These are phyloP conservation scores for Anoura caudifer DNA, from an alignment of 2,113 vertebrate species.

Conservation along the genomic window DNA sequence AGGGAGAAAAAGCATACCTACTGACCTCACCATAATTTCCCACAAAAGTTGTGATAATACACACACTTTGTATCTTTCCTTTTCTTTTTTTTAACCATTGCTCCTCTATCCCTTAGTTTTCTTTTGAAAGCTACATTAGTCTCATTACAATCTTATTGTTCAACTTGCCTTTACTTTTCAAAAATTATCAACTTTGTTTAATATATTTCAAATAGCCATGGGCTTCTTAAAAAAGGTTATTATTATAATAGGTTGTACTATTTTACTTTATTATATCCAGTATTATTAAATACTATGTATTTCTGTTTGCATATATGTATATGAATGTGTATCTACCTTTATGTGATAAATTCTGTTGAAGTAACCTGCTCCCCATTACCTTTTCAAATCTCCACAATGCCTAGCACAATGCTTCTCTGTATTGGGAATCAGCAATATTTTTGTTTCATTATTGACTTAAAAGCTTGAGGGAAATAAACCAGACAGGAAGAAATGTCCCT, in stretches of 20 bases:
- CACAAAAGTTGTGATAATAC: neutral
- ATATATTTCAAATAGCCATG: neutral
- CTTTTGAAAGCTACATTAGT: neutral
- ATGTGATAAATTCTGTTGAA: neutral
- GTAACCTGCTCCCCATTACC: neutral
- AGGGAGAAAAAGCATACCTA: neutral
- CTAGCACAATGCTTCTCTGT: neutral
- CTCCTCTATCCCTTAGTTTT: neutral
- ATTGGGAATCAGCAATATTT: neutral
- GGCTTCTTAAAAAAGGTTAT: neutral
- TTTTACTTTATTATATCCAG: neutral
- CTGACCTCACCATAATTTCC: neutral
- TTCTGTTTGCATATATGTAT: neutral
- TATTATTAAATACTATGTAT: neutral
- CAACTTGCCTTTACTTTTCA: neutral
- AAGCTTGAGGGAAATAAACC: constrained; percentile 29
- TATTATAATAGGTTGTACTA: neutral
- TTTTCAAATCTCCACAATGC: neutral
- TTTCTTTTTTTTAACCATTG: neutral
- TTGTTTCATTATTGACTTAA: constrained; percentile 36
- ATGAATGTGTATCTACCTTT: neutral
- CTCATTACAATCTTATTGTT: neutral
- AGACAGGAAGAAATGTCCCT: neutral
- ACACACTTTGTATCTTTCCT: neutral
- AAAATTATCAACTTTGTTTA: neutral